Percentiles rank a stretch among this genome's conserved stretches.
phyloP scores from a whole-genome alignment of 2,888 invertebrate genomes.

The Leucophenga montana region DNA sequence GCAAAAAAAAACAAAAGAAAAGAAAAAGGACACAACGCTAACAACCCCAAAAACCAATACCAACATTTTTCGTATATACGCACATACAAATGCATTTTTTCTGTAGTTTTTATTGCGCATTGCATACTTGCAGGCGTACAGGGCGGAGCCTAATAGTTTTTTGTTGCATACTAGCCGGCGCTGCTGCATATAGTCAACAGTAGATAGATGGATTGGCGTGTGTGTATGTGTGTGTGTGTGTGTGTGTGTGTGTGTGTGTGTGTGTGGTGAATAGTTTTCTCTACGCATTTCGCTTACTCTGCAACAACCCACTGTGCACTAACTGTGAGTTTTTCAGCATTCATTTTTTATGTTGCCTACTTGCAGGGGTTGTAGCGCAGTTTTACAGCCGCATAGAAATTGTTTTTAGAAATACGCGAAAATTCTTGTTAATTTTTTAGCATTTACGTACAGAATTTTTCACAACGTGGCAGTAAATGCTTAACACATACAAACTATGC shows the following conservation, averaged over 20 bases:
- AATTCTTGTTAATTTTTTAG: constrained; percentile 53
- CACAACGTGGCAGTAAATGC: too few species aligned
- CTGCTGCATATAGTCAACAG: constrained; percentile 29
- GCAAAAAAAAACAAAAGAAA: constrained; percentile 30
- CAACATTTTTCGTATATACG: constrained; percentile 49
- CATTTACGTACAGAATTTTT: constrained; percentile 42
- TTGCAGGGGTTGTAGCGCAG: constrained; percentile 1
- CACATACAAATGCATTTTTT: constrained; percentile 33
- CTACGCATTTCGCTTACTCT: constrained; percentile 63
- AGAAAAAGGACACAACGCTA: constrained; percentile 8
- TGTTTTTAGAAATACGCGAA: constrained; percentile 69
- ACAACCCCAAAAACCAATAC: constrained; percentile 41
- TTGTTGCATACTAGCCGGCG: constrained; percentile 48
- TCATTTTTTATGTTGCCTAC: constrained; percentile 32
- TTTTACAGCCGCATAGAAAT: constrained; percentile 52
- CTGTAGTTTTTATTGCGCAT: too few species aligned
- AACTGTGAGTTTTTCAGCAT: too few species aligned
- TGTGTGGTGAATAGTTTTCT: constrained; percentile 63
- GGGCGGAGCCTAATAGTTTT: constrained; percentile 48
- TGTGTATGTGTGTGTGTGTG: constrained; percentile 31
- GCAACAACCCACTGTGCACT: constrained; percentile 18
- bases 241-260: constrained; percentile 39
- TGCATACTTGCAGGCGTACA: constrained; percentile 36
- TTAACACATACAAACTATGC: too few species aligned
- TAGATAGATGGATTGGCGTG: constrained; percentile 38